phyloP scores from a whole-genome alignment of 2,888 invertebrate genomes.

The Nemotelus pantherinus region DNA sequence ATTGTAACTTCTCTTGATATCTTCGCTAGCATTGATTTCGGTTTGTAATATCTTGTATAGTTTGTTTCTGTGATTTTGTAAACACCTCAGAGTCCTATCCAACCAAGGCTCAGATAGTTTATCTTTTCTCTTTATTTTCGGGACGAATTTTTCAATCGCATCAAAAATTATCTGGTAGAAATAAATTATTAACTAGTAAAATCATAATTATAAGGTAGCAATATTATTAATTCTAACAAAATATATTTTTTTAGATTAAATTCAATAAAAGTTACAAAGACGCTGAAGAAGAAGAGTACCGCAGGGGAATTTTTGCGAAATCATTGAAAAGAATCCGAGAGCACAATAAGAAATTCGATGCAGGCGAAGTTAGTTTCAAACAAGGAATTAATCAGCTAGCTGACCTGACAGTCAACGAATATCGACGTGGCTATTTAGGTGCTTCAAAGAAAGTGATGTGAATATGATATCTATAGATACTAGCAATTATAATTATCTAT shows the following conservation, averaged over 20 bases:
- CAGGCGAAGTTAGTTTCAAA: slow-evolving; percentile 33
- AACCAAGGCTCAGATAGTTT: too few relatives aligned
- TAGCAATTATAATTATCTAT: too few relatives aligned
- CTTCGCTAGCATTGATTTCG: too few relatives aligned
- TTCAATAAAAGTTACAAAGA: slow-evolving; percentile 28
- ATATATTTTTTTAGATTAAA: slow-evolving; percentile 21
- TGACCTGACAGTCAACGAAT: slow-evolving; percentile 63
- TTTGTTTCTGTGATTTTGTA: too few relatives aligned
- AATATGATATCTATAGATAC: slow-evolving; percentile 56
- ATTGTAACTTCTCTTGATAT: too few relatives aligned
- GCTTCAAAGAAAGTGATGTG: slow-evolving; percentile 73
- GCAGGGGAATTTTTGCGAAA: slow-evolving; percentile 31
- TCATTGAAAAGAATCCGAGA: slow-evolving; percentile 19
- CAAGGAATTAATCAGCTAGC: slow-evolving; percentile 37
- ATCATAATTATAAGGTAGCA: neutral
- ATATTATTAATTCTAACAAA: neutral
- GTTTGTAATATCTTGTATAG: too few relatives aligned
- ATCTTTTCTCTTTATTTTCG: too few relatives aligned
- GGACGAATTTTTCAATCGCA: too few relatives aligned
- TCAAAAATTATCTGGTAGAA: too few relatives aligned
- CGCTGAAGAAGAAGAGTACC: slow-evolving; percentile 28
- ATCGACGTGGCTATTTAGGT: slow-evolving; percentile 59
- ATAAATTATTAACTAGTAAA: neutral
- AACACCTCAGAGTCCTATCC: too few relatives aligned
- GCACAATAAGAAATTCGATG: slow-evolving; percentile 41